Base-by-base conservation (phyloP, 2,888 invertebrate species). In the Lepidocyrtoides sp. region DNA sequence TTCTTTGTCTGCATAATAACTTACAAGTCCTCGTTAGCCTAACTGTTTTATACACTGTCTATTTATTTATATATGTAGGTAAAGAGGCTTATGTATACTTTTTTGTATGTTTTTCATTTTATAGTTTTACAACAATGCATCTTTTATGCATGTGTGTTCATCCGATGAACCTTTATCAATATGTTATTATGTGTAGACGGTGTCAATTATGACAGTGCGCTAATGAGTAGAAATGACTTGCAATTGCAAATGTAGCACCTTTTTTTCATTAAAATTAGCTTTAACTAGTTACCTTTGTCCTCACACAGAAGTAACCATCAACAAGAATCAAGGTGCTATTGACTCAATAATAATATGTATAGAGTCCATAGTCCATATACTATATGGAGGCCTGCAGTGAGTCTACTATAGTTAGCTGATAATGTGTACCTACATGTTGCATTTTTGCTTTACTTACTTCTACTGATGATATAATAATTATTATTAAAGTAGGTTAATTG, bases 401-500 rank as follows among this genome's bases (percentile, higher is more conserved):
- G 60, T 60, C 8, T 36, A 1, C 51, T 69, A 17, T 20, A 7
- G 41, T 29, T 87, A 41, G 17, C 51, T 32, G 1, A 10, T 86
- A 23, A 48, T 79, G n/a, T n/a, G n/a, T n/a, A n/a, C n/a, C n/a
- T n/a, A n/a, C n/a, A n/a, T n/a, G n/a, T n/a, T n/a, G n/a, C n/a
- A n/a, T n/a, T n/a, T n/a, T n/a, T n/a, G n/a, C n/a, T n/a, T n/a
- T n/a, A n/a, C n/a, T n/a, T n/a, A n/a, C n/a, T n/a, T n/a, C n/a
- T n/a, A n/a, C n/a, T n/a, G n/a, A n/a, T n/a, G n/a, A n/a, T n/a
- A 54, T 36, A 79, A 51, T 26, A 36, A n/a, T 72, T 48, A 36
- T 32, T 26, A 23, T 41, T 66, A 36, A 87, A 87, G 79, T 87
- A 87, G 87, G 87, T 79, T 87, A 87, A 79, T 79, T 48, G 87